phyloP scores from a whole-genome alignment of 2,113 vertebrate species.

The Paramisgurnus dabryanus region DNA sequence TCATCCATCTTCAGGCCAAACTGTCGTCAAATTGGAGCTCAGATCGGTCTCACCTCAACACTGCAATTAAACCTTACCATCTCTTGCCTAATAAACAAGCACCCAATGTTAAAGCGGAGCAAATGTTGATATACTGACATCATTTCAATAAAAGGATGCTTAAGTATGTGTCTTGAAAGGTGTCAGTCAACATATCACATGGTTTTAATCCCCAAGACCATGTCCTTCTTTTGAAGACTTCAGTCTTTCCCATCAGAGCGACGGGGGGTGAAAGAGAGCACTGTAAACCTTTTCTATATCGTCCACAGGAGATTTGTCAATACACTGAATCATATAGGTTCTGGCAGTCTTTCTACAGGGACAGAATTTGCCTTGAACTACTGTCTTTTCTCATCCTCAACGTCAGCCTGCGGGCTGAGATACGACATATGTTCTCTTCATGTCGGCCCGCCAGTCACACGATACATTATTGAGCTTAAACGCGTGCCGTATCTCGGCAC shows the following conservation, averaged over 20 bases:
- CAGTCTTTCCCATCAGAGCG: conserved; percentile 39
- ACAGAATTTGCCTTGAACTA: conserved; percentile 97
- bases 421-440: conserved; percentile 97
- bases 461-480: conserved; percentile 64
- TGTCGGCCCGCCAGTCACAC: conserved; percentile 85
- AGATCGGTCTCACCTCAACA: conserved; percentile 22
- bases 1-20: conserved; percentile 72
- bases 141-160: background rate
- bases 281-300: conserved; percentile 79
- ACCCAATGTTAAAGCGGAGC: conserved; percentile 7
- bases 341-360: conserved; percentile 94
- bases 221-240: conserved; percentile 40
- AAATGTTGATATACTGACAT: background rate
- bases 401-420: conserved; percentile 95
- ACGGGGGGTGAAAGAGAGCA: conserved; percentile 37
- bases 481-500: conserved; percentile 76
- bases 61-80: conserved; percentile 41
- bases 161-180: background rate
- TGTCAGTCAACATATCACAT: background rate
- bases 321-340: conserved; percentile 85
- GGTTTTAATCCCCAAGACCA: conserved; percentile 13
- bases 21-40: conserved; percentile 41
- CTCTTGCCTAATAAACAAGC: conserved; percentile 37
- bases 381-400: conserved; percentile 96
- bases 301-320: conserved; percentile 94